Evolutionary conservation across 2,888 invertebrate genomes (phyloP), one percentile per base, ranked within the genome.

Genomic region (Theretra japonica): DNA sequence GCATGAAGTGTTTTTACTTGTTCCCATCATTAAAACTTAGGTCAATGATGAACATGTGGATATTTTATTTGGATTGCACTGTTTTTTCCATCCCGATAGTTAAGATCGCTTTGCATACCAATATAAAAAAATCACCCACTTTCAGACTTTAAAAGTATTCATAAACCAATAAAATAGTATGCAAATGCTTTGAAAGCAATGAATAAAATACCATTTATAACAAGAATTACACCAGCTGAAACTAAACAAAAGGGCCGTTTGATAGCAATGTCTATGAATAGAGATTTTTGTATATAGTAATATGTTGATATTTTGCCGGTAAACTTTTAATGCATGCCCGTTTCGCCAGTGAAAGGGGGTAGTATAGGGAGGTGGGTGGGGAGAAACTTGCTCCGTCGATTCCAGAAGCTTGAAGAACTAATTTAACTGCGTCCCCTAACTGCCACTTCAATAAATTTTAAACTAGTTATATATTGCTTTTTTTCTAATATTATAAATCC

Each of bases 311-410:
- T 89, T 90, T 87, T 86, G 85, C 84, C 83, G 88, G 86, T 81
- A 87, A 93, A 93, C 90, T 94, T 93, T 93, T 92, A 92, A 93
- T 93, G 89, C 90, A 93, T 92, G 90, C 90, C 84, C 88, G 89
- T 90, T 90, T 89, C 85, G 82, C 85, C 75, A 78, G 82, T 85
- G 87, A 88, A 87, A 85, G 80, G 84, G 78, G 82, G 76, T 77
- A 73, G 72, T 74, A 57, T 70, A 73, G 74, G 79, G 75, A 74
- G 60, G 65, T 69, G 70, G 62, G 69, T 73, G 75, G 73, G 76
- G 84, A 80, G 77, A 86, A 93, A 93, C 90, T 93, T 90, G 86
- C 88, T 89, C 91, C 87, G 89, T 90, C 92, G 90, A 90, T 89
- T 88, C 84, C 87, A 89, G 89, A 91, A 90, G 90, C 92, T 88